phyloP scores from a whole-genome alignment of 2,113 vertebrate genomes.

The Nothobranchius furzeri region DNA sequence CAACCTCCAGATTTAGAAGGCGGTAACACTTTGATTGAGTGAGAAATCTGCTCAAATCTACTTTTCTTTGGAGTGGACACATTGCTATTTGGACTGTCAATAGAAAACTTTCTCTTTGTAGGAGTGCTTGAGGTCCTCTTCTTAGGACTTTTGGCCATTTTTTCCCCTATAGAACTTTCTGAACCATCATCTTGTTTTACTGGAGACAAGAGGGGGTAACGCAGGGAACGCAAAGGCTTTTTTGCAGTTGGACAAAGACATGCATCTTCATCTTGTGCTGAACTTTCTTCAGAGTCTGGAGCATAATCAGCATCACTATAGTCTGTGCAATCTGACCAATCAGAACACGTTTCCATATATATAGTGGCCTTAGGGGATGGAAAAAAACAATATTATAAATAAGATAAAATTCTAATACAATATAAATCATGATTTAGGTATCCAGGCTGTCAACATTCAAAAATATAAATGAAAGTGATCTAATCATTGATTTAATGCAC shows the following conservation, averaged over 20 bases:
- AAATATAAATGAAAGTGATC: no score
- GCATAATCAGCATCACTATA: conserved; percentile 1
- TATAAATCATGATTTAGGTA: no score
- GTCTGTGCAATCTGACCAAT: neutral
- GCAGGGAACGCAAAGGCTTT: neutral
- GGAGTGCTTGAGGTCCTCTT: neutral
- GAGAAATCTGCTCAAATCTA: neutral
- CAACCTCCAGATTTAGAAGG: neutral
- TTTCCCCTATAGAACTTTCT: neutral
- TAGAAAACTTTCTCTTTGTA: neutral
- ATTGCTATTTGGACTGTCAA: neutral
- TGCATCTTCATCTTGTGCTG: neutral
- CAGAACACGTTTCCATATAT: neutral
- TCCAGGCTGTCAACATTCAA: no score
- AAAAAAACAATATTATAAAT: no score
- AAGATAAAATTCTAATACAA: no score
- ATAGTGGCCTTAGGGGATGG: no score
- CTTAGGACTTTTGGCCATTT: no score
- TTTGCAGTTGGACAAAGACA: neutral
- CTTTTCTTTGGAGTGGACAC: neutral
- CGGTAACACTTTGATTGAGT: neutral
- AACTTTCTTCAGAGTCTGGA: neutral
- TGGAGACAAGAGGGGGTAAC: neutral
- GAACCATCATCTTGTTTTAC: neutral
- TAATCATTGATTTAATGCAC: no score